Base-by-base conservation (phyloP, 2,113 vertebrate species). In the Myanophis thanlyinensis region DNA sequence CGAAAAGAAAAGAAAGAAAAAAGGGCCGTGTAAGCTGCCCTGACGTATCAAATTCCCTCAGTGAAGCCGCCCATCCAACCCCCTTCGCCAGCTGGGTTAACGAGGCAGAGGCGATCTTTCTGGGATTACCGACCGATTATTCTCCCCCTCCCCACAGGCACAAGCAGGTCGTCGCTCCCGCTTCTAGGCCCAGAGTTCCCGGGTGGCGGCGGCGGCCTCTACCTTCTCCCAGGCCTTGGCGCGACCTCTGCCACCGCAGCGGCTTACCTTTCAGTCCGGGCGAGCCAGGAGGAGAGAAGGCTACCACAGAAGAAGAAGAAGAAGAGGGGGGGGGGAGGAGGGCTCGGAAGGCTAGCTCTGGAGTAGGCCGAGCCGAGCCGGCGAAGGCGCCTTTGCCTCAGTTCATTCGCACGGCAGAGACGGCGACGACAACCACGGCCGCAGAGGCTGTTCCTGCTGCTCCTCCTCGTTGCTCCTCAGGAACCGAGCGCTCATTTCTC, bases 401-500 rank as follows among this genome's bases (percentile, higher is more conserved):
- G 88, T 92, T 89, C 91, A 92, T 92, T 89, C 87, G 52, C 86
- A 48, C 87, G 87, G 91, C 35, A 51, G 51, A 22, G 49, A 40
- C 27, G 91, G n/a, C 62, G 44, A 62, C n/a, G 62, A 59, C 91
- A n/a, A 30, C 35, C 9, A 40, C 67, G 73, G 52, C 88, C 11
- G 88, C 88, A 2, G 30, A 62, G 22, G n/a, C 30, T 80, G 13
- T 51, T 47, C 46, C 59, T 47, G 30, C 62, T 84, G 15, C 18
- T 93, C 46, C 88, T 62, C 88, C 52, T 89, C 46, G 52, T 89
- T 51, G 88, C 73, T 27, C 92, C 73, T 46, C 5, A 35, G 92
- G 88, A 48, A 51, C 92, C 52, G 92, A 89, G 88, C 80, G 73
- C 88, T 90, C 92, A 93, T 93, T 80, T 54, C 92, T 54, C 67